These are phyloP conservation scores for Tachysurus fulvidraco DNA, from an alignment of 2,113 vertebrate genomes.

Conservation along the genomic window DNA sequence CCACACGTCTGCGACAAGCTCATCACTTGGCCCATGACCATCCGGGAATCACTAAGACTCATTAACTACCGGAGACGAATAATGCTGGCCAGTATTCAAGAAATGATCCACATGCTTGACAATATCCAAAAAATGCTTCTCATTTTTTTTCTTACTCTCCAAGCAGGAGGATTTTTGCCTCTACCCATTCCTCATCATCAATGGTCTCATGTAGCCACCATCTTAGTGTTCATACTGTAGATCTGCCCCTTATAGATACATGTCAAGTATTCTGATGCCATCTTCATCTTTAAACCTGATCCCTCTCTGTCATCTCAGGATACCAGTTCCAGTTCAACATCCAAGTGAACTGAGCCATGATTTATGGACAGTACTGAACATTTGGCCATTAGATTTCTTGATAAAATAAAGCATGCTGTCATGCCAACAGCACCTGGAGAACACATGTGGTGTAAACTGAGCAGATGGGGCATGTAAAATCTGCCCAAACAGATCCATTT, in stretches of 20 bases:
- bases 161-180: neutral
- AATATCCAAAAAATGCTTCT: neutral
- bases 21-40: neutral
- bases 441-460: neutral
- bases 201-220: neutral
- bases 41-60: neutral
- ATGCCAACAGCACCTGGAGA: neutral
- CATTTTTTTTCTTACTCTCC: neutral
- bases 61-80: neutral
- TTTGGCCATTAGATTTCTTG: neutral
- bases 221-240: neutral
- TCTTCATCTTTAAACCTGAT: neutral
- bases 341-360: neutral
- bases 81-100: neutral
- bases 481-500: neutral
- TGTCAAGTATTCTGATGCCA: neutral
- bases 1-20: neutral
- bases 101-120: neutral
- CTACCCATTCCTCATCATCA: neutral
- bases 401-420: neutral
- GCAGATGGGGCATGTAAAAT: neutral
- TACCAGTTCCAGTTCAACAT: neutral
- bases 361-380: neutral
- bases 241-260: neutral
- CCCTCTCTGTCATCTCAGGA: neutral